Evolutionary conservation across 2,888 invertebrate species (phyloP).

Genomic region (Rhagophthalmus giganteus): DNA sequence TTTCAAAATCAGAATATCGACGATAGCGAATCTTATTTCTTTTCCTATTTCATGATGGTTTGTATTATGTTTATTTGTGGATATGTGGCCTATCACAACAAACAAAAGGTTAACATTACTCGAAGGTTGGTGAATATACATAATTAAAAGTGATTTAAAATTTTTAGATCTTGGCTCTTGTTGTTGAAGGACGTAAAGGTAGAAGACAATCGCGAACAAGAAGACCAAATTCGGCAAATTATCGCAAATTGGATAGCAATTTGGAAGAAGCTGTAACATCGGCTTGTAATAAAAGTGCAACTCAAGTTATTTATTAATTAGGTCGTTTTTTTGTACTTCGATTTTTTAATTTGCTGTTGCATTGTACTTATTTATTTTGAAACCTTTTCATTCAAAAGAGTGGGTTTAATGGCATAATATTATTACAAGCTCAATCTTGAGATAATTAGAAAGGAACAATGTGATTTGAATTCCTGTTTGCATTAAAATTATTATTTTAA

Average conservation of each 20-base stretch:
- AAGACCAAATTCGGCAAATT: slow-evolving; percentile 65
- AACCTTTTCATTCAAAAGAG: too few species aligned
- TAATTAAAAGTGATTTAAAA: not conserved
- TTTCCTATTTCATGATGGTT: slow-evolving; percentile 68
- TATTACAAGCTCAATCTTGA: too few species aligned
- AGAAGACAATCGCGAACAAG: slow-evolving; percentile 56
- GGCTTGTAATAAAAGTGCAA: slow-evolving; percentile 59
- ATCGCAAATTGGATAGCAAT: slow-evolving; percentile 68
- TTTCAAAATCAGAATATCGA: slow-evolving; percentile 44
- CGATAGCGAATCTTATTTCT: slow-evolving; percentile 66
- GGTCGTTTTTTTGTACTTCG: too few species aligned
- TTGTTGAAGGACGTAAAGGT: slow-evolving; percentile 62
- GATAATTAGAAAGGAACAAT: too few species aligned
- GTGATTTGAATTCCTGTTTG: too few species aligned
- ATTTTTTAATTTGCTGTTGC: too few species aligned
- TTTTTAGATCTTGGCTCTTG: slow-evolving; percentile 64
- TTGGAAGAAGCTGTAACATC: slow-evolving; percentile 70
- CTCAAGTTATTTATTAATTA: slow-evolving; percentile 63
- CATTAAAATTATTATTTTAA: too few species aligned
- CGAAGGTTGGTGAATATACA: not conserved
- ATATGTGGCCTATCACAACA: slow-evolving; percentile 67
- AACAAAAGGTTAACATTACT: slow-evolving; percentile 58
- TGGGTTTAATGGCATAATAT: too few species aligned
- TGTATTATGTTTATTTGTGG: slow-evolving; percentile 63
- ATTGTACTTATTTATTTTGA: too few species aligned